A percentile compares a stretch with the other conserved stretches of the same genome.
Evolutionary conservation across 2,797 vertebrate species (phyloP).

Genomic region (Carcharodon carcharias): DNA sequence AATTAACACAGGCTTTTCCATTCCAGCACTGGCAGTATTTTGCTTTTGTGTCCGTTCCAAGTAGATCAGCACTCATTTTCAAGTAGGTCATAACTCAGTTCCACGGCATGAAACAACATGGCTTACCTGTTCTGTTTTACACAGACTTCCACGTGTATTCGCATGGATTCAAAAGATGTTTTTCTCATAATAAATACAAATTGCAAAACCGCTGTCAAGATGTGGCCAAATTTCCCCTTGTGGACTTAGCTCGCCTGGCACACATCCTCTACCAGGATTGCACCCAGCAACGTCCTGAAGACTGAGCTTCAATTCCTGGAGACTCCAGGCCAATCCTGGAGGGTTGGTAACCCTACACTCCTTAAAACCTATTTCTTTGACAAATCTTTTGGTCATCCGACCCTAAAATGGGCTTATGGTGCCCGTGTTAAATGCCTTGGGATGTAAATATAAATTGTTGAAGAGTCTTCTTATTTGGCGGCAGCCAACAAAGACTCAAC

Average conservation of each 20-base stretch:
- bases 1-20: too few relatives aligned
- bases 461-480: background rate
- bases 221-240: too few relatives aligned
- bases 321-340: too few relatives aligned
- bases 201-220: too few relatives aligned
- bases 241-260: too few relatives aligned
- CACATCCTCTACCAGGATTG: too few relatives aligned
- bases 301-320: too few relatives aligned
- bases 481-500: background rate
- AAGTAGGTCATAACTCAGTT: background rate
- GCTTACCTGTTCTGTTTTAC: constrained; percentile 76
- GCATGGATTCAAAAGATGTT: constrained; percentile 46
- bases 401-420: background rate
- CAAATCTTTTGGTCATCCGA: background rate
- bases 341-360: too few relatives aligned
- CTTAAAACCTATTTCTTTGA: background rate
- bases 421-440: background rate
- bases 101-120: background rate
- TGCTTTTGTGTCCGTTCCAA: background rate
- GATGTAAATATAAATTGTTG: background rate
- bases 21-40: too few relatives aligned
- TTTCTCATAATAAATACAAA: too few relatives aligned
- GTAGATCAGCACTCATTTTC: too few relatives aligned
- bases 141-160: constrained; percentile 75
- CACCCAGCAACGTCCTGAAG: too few relatives aligned